These are phyloP conservation scores for Dasyurus viverrinus DNA, from an alignment of 2,113 vertebrate species.

Conservation along the genomic window DNA sequence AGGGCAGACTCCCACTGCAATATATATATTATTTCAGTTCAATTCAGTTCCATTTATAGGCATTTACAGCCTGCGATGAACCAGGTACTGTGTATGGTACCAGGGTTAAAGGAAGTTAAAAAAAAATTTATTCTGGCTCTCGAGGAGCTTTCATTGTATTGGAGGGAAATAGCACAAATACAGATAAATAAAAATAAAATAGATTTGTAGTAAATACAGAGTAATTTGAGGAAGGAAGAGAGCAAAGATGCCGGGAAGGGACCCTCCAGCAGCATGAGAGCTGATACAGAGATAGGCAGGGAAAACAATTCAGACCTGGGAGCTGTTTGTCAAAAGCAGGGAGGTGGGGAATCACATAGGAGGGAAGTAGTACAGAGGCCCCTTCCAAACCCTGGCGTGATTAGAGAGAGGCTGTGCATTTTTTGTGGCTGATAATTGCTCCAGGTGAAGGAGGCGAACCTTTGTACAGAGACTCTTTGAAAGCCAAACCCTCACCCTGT, in stretches of 20 bases:
- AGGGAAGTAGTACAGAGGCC: not conserved
- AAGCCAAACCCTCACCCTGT: not conserved
- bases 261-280: not conserved
- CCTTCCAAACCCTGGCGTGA: not conserved
- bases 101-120: not conserved
- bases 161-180: not conserved
- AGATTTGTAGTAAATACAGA: not conserved
- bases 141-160: not conserved
- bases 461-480: not conserved
- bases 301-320: not conserved
- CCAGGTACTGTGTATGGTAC: not conserved
- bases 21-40: not conserved
- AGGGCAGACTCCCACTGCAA: constrained; percentile 13
- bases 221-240: not conserved
- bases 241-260: not conserved
- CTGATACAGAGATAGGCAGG: not conserved
- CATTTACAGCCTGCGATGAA: not conserved
- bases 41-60: not conserved
- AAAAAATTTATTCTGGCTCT: not conserved
- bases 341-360: not conserved
- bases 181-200: not conserved
- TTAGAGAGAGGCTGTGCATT: not conserved
- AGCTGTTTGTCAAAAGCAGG: not conserved
- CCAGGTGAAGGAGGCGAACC: not conserved
- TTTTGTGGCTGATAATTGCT: not conserved